Base-by-base conservation (phyloP, 2,888 invertebrate genomes). In the Agrilus biguttatus region DNA sequence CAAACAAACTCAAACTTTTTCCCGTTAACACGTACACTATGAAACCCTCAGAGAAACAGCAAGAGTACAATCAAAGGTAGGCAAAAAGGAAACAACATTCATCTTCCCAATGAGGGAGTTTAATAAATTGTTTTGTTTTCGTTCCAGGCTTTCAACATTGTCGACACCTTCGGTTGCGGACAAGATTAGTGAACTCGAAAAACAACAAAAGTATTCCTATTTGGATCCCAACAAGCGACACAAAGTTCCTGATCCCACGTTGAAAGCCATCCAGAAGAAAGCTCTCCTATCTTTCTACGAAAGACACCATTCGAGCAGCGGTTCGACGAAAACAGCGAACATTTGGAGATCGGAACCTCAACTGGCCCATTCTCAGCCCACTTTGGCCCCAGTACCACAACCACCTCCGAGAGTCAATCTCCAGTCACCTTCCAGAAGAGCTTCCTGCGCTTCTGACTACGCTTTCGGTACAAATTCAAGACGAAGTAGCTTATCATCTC, bases 241-340 rank as follows among this genome's bases (percentile, higher is more conserved):
- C 59, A 72, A 78, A 48, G 74, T 83, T 32, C 77, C 82, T 23
- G 79, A 79, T 59, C 72, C 83, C 8, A 81, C 85, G 1, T 63
- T 87, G 28, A 87, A 86, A 63, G 83, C 82, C 12, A 80, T 84
- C 47, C 87, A 87, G 57, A 86, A 87, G 66, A 83, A 85, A 60
- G 87, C 87, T 0, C 69, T 88, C 7, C 69, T 85, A 45, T 83
- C 83, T 2, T 88, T 83, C 57, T 85, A 86, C 61, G 85, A 87
- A 57, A 70, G 84, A 38, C 83, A 84, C 53, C 75, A 77, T 47
- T 53, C 66, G 53, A 59, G 46, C 53, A 48, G 53, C 42, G 57
- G 28, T 21, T n/a, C 45, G 4, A 23, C 23, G 36, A 35, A 35
- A 14, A 42, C 41, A 51, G 45, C 53, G 49, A 53, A 55, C 54